Evolutionary conservation across 2,797 vertebrate species (phyloP), one percentile per base, ranked within the genome.

Genomic region (Sarcophilus harrisii): DNA sequence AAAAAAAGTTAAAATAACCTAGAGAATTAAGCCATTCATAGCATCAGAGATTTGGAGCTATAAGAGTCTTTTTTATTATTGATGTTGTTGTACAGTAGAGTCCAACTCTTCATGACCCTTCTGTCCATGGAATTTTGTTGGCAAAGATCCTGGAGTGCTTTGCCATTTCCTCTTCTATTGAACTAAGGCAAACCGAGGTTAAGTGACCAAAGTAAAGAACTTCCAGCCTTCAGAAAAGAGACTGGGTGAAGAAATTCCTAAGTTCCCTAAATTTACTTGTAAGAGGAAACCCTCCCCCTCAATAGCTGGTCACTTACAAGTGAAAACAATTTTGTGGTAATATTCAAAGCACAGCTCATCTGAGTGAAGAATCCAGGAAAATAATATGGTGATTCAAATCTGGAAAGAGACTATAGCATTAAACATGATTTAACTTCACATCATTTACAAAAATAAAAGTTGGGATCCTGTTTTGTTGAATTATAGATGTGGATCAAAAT

Each of bases 231-330:
- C 73, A 87, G 73, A 21, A 87, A 87, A 49, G 73, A 87, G 38
- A 21, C 21, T 87, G 10, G 45, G 21, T 27, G 4, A 45, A 87
- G 38, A 87, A 21, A 87, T 49, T 73, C 66, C n/a, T 3, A 87
- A 87, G 9, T 87, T 87, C 38, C 21, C 38, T 87, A 87, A 49
- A 0, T 49, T 73, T 45, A 87, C 21, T 45, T 4, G 2, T 45
- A 81, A 87, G 21, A 49, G 45, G 38, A 2, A 18, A 45, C 73
- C 24, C 45, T 49, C 24, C 38, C 38, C 9, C 10, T 87, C 73
- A 45, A 45, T 27, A 87, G 9, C 96, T 60, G 96, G 95, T 97
- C 95, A 97, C 89, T 96, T 97, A 95, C 96, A 98, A 4, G 94
- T 97, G 54, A 14, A 94, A 49, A 95, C 58, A 27, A 91, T 52